Evolutionary conservation across 2,113 vertebrate genomes (phyloP).

Genomic region (Chloropsis hardwickii): DNA sequence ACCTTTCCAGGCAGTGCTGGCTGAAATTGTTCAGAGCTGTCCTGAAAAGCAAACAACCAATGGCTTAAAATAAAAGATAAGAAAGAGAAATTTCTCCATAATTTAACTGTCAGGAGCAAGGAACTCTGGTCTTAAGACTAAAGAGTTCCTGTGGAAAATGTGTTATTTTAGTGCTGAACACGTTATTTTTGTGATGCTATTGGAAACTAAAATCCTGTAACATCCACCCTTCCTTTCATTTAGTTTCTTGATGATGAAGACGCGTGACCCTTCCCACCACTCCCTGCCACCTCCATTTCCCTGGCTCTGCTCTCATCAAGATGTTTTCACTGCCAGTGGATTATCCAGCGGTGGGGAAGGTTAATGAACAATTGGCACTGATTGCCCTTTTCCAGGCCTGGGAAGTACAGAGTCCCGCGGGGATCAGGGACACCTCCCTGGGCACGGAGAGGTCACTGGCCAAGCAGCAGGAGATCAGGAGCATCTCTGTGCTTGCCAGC

Average conservation of each 20-base stretch:
- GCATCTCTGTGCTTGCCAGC: background rate
- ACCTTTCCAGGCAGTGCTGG: background rate
- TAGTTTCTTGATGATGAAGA: background rate
- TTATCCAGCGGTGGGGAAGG: background rate
- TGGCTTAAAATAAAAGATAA: background rate
- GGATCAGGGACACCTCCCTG: background rate
- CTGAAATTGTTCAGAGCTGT: background rate
- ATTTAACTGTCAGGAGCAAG: background rate
- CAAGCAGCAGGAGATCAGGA: background rate
- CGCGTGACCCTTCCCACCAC: background rate
- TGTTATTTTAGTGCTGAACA: background rate
- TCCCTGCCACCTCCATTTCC: background rate
- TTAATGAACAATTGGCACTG: background rate
- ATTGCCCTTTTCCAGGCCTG: background rate
- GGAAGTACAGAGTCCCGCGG: fast-evolving
- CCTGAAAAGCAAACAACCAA: background rate
- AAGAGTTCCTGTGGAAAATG: background rate
- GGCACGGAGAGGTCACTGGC: background rate
- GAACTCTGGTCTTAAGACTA: background rate
- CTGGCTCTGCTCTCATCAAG: background rate
- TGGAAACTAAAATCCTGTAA: background rate
- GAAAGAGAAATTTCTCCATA: background rate
- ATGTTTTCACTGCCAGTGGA: background rate
- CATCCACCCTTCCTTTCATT: background rate
- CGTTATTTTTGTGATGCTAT: background rate